Evolutionary conservation across 2,797 vertebrate genomes (phyloP).

Genomic region (Spea hammondii): DNA sequence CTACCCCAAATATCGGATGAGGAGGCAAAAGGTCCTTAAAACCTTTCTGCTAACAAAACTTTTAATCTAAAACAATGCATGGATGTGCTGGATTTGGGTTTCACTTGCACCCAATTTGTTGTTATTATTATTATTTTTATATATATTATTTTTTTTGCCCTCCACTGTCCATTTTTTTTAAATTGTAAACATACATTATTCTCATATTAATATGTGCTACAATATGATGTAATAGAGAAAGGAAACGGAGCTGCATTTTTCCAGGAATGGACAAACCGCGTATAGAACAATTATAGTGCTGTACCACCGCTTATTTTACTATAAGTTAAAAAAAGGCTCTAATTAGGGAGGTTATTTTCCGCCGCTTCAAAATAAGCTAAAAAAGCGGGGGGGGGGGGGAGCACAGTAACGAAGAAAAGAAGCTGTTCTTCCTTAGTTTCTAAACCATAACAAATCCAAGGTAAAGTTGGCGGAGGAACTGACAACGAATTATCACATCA

Average conservation of each 20-base stretch:
- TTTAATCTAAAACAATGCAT: too few species aligned
- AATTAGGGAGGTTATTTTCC: conserved; percentile 38
- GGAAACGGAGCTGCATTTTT: not conserved
- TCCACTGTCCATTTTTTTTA: too few species aligned
- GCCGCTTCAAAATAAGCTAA: not conserved
- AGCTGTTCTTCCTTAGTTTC: not conserved
- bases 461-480: not conserved
- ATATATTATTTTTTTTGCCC: too few species aligned
- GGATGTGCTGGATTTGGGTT: too few species aligned
- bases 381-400: not conserved
- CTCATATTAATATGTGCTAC: too few species aligned
- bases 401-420: conserved; percentile 19
- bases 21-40: too few species aligned
- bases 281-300: conserved; percentile 11
- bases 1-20: too few species aligned
- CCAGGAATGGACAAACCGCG: not conserved
- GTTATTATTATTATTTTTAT: too few species aligned
- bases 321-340: conserved; percentile 11
- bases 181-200: too few species aligned
- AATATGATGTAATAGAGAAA: not conserved
- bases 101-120: too few species aligned
- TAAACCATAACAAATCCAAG: not conserved
- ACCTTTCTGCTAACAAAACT: too few species aligned
- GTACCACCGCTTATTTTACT: not conserved
- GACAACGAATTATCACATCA: not conserved